Conservation (phyloP, 2,113 vertebrate species). For the Plestiodon gilberti region DNA sequence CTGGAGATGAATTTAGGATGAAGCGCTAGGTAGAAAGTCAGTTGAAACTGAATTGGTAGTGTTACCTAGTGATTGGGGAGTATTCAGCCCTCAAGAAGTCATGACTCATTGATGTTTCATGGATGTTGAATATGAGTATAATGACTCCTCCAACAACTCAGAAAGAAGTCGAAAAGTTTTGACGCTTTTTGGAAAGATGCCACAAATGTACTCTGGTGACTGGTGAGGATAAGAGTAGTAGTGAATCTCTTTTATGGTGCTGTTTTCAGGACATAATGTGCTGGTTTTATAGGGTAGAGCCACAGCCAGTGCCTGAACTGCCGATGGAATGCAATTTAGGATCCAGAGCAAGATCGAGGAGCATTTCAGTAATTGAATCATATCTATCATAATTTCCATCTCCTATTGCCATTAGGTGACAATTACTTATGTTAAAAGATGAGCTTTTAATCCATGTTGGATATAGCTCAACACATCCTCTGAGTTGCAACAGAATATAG, state of each 20-base stretch:
- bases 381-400: conserved; percentile 54
- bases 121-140: not conserved
- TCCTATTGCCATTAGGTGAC: conserved; percentile 45
- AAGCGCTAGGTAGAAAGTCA: no score
- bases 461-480: fast-evolving
- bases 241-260: conserved; percentile 70
- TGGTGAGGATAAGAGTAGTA: conserved; percentile 56
- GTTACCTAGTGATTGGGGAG: no score
- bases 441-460: conserved; percentile 8
- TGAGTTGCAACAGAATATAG: conserved; percentile 19
- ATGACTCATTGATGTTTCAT: not conserved
- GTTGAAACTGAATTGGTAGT: no score
- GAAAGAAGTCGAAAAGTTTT: conserved; percentile 50
- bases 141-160: conserved; percentile 24
- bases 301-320: conserved; percentile 58
- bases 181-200: conserved; percentile 51
- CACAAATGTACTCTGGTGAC: conserved; percentile 61
- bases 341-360: conserved; percentile 55
- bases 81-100: no score
- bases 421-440: conserved; percentile 53
- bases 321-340: conserved; percentile 64
- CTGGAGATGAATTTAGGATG: no score
- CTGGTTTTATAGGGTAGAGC: conserved; percentile 58
- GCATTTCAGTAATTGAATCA: conserved; percentile 63
- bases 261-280: conserved; percentile 65